Evolutionary conservation across 2,888 invertebrate genomes (phyloP).

Genomic region (Saturnia japonica): DNA sequence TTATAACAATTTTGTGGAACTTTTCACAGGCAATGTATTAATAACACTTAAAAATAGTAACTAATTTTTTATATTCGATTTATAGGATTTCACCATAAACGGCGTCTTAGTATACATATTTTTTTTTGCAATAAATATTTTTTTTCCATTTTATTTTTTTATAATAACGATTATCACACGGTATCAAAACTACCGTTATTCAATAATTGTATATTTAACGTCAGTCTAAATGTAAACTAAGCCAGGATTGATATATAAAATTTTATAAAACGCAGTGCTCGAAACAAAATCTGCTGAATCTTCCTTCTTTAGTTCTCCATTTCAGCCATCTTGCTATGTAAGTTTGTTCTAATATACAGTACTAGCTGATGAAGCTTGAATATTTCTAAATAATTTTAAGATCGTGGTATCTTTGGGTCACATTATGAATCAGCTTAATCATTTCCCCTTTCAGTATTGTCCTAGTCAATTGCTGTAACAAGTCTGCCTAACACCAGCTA

Average conservation of each 20-base stretch:
- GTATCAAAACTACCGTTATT: conserved; percentile 7
- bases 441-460: conserved; percentile 49
- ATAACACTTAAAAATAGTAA: conserved; percentile 23
- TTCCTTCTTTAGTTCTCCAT: not conserved
- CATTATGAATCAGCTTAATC: conserved; percentile 49
- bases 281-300: not conserved
- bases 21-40: conserved; percentile 21
- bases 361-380: not conserved
- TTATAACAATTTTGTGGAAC: conserved; percentile 19
- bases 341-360: not conserved
- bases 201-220: not conserved
- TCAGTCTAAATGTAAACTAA: conserved; percentile 8
- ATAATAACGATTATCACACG: conserved; percentile 6
- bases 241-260: not conserved
- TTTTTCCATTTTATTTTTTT: not conserved
- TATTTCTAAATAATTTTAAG: conserved; percentile 19
- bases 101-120: not conserved
- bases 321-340: not conserved
- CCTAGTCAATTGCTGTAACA: conserved; percentile 88
- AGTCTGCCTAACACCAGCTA: conserved; percentile 93
- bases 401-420: conserved; percentile 54
- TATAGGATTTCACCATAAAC: conserved; percentile 19
- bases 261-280: not conserved
- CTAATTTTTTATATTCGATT: conserved; percentile 18
- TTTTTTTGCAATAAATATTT: not conserved